Percentiles rank a stretch among this genome's conserved stretches.
Evolutionary conservation across 2,888 invertebrate genomes (phyloP).

Genomic region (Sceliomorpha sp.): DNA sequence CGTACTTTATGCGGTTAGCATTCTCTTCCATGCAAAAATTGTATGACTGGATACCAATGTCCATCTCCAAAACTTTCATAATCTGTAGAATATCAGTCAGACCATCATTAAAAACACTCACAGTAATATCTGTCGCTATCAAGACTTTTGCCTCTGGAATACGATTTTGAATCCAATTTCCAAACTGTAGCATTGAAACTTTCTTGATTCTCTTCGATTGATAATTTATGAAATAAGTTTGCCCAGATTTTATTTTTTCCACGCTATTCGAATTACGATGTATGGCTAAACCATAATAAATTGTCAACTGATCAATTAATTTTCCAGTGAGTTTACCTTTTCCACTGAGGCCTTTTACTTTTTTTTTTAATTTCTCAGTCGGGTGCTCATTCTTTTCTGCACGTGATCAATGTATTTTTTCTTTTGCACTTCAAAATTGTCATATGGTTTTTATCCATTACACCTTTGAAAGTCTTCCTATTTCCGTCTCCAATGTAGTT

Average conservation of each 20-base stretch:
- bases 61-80: slow-evolving; percentile 3
- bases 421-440: slow-evolving; percentile 3
- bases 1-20: too few relatives aligned
- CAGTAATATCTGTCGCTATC: slow-evolving; percentile 4
- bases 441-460: slow-evolving; percentile 1
- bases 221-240: slow-evolving; percentile 1
- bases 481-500: slow-evolving; percentile 28
- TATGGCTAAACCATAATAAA: slow-evolving; percentile 1
- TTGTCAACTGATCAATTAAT: not conserved
- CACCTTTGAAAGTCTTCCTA: slow-evolving; percentile 35
- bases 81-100: not conserved
- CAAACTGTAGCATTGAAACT: slow-evolving; percentile 3
- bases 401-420: slow-evolving; percentile 2
- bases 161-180: not conserved
- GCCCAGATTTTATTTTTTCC: slow-evolving; percentile 1
- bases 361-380: slow-evolving; percentile 1
- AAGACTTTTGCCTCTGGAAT: not conserved
- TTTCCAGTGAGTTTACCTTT: too few relatives aligned
- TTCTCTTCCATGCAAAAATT: too few relatives aligned
- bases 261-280: slow-evolving; percentile 1
- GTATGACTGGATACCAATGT: too few relatives aligned
- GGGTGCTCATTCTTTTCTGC: slow-evolving; percentile 2
- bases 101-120: slow-evolving; percentile 1
- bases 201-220: not conserved
- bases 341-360: not conserved